phyloP scores from a whole-genome alignment of 2,797 vertebrate species.

The Meda fulgida region DNA sequence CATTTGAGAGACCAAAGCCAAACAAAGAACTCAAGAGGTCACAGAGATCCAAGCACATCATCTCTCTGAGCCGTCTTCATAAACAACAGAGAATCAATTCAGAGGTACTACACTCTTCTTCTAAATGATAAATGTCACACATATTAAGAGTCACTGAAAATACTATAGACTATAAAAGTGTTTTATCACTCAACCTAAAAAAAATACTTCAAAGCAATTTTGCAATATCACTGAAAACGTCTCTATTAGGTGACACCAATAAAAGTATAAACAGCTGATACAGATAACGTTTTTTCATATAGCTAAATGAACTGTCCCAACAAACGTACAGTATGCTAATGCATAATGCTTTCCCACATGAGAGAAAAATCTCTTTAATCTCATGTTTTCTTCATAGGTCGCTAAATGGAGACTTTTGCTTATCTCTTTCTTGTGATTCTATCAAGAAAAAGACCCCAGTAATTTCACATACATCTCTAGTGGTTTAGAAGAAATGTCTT shows the following conservation, averaged over 20 bases:
- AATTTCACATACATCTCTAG: not conserved
- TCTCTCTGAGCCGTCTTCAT: not conserved
- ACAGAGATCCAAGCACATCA: constrained; percentile 14
- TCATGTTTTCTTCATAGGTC: not conserved
- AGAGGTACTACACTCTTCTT: not conserved
- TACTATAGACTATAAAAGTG: too few relatives aligned
- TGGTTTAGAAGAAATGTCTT: not conserved
- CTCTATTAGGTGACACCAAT: not conserved
- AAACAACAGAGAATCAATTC: not conserved
- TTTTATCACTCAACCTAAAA: not conserved
- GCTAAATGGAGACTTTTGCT: not conserved
- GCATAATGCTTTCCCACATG: not conserved
- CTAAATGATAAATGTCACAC: not conserved
- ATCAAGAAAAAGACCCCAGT: not conserved
- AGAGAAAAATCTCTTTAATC: not conserved
- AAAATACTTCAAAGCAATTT: not conserved
- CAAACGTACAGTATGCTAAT: too few relatives aligned
- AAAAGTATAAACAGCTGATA: not conserved
- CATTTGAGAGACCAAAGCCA: constrained; percentile 52
- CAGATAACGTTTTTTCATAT: not conserved
- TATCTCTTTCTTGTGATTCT: not conserved
- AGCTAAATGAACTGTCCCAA: not conserved
- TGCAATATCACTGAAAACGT: not conserved
- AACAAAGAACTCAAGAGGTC: constrained; percentile 17
- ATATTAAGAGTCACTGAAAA: not conserved